Conservation (phyloP, 2,888 invertebrate species). For the Agonopterix subpropinquella region DNA sequence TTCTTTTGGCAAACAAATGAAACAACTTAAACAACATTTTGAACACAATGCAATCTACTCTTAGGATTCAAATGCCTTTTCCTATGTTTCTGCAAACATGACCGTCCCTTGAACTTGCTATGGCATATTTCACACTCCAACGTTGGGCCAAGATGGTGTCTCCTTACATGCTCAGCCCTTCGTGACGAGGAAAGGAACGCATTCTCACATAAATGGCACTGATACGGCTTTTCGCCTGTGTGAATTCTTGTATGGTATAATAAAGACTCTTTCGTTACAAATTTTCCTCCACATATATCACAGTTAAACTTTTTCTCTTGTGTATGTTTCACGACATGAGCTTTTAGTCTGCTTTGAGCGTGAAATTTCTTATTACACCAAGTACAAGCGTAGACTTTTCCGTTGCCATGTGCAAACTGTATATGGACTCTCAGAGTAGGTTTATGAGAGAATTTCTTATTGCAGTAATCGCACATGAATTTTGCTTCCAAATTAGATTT, state of each 20-base stretch:
- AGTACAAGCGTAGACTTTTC: slow-evolving; percentile 4
- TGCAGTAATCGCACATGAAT: slow-evolving; percentile 14
- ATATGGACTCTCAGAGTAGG: slow-evolving; percentile 12
- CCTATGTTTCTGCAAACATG: slow-evolving; percentile 11
- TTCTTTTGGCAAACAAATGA: too few relatives aligned
- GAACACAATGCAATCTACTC: slow-evolving; percentile 6
- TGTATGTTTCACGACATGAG: slow-evolving; percentile 18
- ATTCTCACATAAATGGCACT: slow-evolving; percentile 13
- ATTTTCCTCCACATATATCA: slow-evolving; percentile 16
- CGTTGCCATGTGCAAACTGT: slow-evolving; percentile 9
- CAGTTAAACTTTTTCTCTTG: slow-evolving; percentile 18
- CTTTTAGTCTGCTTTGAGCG: slow-evolving; percentile 11
- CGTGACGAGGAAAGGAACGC: slow-evolving; percentile 17
- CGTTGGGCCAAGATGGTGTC: slow-evolving; percentile 12
- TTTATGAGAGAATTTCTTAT: slow-evolving; percentile 12
- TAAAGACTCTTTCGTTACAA: slow-evolving; percentile 16
- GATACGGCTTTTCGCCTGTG: slow-evolving; percentile 18
- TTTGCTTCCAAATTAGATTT: slow-evolving; percentile 3
- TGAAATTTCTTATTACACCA: slow-evolving; percentile 16
- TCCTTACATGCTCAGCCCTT: slow-evolving; percentile 13
- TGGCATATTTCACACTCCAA: slow-evolving; percentile 13
- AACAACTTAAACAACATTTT: background rate
- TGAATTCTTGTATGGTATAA: slow-evolving; percentile 17
- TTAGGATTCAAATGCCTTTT: slow-evolving; percentile 13
- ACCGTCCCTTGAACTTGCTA: slow-evolving; percentile 10